phyloP scores from a whole-genome alignment of 1,140 invertebrate genomes.

The Gonatopus flavifemur region DNA sequence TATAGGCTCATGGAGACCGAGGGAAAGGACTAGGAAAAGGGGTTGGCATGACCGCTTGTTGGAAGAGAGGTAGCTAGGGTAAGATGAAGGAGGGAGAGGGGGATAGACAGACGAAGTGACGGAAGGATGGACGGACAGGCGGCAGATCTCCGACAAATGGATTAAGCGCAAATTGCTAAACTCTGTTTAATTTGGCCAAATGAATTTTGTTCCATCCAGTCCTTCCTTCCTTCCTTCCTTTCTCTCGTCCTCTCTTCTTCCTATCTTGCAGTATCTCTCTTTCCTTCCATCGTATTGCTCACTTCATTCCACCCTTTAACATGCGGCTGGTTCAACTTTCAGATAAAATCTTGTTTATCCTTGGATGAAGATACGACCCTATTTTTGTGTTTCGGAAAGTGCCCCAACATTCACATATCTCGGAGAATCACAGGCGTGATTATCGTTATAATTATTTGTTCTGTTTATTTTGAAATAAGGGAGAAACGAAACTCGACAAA shows the following conservation, averaged over 20 bases:
- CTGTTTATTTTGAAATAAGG: no score
- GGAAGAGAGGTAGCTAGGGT: not conserved
- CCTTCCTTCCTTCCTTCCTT: not conserved
- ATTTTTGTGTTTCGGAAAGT: no score
- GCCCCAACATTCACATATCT: no score
- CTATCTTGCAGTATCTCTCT: not conserved
- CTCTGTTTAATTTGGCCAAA: constrained; percentile 53
- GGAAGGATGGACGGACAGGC: constrained; percentile 31
- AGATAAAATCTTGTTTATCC: constrained; percentile 26
- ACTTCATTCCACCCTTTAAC: not conserved
- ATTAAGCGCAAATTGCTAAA: constrained; percentile 53
- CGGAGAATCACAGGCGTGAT: no score
- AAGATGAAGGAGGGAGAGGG: constrained; percentile 1
- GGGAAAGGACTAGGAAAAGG: constrained; percentile 6
- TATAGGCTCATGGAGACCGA: no score
- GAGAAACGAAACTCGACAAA: no score
- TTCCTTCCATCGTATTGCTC: not conserved
- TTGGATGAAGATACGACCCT: no score
- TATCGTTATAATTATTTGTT: no score
- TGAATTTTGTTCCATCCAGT: constrained; percentile 44
- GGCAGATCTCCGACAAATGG: constrained; percentile 46
- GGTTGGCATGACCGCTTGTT: no score
- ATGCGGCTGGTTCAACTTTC: constrained; percentile 16
- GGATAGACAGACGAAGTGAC: constrained; percentile 3
- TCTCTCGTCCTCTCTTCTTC: not conserved